These are phyloP conservation scores for Nemapogon koenigi DNA, from an alignment of 2,888 invertebrate genomes.

Conservation along the genomic window DNA sequence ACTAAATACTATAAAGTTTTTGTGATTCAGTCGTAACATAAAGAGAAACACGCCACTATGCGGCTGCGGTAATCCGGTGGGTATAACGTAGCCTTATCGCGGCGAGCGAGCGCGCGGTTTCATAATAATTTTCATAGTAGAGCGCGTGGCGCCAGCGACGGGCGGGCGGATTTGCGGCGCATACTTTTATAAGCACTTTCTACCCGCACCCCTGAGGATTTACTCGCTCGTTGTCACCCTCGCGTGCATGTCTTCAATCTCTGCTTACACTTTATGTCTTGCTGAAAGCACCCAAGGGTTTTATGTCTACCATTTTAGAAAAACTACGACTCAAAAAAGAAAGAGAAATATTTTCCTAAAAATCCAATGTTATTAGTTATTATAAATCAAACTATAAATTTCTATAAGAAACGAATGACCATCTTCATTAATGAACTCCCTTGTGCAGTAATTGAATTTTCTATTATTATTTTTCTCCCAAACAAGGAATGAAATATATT, in stretches of 20 bases:
- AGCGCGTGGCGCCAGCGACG: constrained; percentile 7
- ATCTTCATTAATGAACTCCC: no score
- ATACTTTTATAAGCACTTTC: constrained; percentile 46
- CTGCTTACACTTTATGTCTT: constrained; percentile 20
- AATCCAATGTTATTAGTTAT: no score
- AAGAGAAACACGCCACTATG: constrained; percentile 13
- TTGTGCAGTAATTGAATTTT: no score
- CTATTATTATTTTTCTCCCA: no score
- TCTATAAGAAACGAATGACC: no score
- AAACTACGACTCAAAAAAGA: no score
- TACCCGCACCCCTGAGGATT: constrained; percentile 28
- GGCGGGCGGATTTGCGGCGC: constrained; percentile 30
- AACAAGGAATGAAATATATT: no score
- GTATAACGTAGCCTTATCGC: constrained; percentile 53
- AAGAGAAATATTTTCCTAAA: no score
- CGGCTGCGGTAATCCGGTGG: constrained; percentile 38
- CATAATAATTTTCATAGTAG: constrained; percentile 61
- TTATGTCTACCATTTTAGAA: constrained; percentile 16
- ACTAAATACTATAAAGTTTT: neutral
- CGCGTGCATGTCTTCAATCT: constrained; percentile 40
- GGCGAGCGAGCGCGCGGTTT: constrained; percentile 37
- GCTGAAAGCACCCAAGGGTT: constrained; percentile 41
- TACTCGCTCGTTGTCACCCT: constrained; percentile 36
- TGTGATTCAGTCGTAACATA: neutral
- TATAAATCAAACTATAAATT: no score